Evolutionary conservation across 2,888 invertebrate genomes (phyloP).

Genomic region (Conchocele bisecta): DNA sequence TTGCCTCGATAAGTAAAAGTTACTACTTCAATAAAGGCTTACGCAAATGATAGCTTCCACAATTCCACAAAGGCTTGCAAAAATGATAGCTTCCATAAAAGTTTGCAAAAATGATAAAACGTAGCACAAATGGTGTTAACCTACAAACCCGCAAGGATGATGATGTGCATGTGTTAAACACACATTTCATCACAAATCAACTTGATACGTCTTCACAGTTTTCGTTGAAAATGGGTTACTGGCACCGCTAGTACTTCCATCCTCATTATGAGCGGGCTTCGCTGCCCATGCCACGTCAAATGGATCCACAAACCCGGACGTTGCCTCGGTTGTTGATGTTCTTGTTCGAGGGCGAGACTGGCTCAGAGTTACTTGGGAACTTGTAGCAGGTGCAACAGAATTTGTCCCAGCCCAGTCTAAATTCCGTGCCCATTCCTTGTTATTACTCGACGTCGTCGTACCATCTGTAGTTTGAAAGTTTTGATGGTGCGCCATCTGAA

Average conservation of each 20-base stretch:
- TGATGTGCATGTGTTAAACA: no score
- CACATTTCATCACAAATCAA: constrained; percentile 56
- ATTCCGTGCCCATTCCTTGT: constrained; percentile 39
- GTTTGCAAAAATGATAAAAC: no score
- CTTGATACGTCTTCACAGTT: constrained; percentile 55
- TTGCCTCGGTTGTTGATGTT: constrained; percentile 18
- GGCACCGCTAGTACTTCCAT: constrained; percentile 33
- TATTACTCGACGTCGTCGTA: constrained; percentile 37
- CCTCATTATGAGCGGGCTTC: constrained; percentile 84
- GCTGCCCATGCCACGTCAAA: constrained; percentile 94
- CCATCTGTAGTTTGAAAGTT: constrained; percentile 72
- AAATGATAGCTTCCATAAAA: no score
- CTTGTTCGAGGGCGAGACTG: constrained; percentile 20
- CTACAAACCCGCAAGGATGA: no score
- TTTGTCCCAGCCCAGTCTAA: constrained; percentile 30
- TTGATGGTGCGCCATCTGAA: constrained; percentile 81
- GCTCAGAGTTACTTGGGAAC: constrained; percentile 9
- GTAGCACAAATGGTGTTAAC: no score
- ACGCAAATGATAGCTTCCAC: no score
- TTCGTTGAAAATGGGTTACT: constrained; percentile 59
- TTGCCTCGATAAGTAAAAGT: no score
- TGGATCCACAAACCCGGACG: constrained; percentile 85
- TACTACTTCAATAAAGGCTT: no score
- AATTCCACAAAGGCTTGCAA: no score
- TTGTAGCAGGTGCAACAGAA: neutral